A percentile compares a stretch with the other conserved stretches of the same genome.
Evolutionary conservation across 2,888 invertebrate genomes (phyloP).

Genomic region (Pediacus dermestoides): DNA sequence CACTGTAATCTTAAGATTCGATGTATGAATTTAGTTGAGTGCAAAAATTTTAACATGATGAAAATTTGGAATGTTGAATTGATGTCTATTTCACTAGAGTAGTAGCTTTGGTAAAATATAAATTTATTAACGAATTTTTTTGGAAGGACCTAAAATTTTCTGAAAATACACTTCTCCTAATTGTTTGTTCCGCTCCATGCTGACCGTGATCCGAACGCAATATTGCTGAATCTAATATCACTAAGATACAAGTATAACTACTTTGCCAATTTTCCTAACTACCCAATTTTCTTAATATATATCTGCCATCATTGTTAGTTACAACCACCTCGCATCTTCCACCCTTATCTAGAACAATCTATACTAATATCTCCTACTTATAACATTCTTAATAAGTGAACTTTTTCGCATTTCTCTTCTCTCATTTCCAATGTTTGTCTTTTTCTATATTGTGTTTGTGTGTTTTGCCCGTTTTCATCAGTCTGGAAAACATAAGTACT

Average conservation of each 20-base stretch:
- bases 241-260: conserved; percentile 44
- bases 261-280: conserved; percentile 47
- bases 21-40: no score
- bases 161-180: no score
- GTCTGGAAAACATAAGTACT: conserved; percentile 37
- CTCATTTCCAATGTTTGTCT: conserved; percentile 3
- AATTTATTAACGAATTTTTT: no score
- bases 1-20: no score
- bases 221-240: conserved; percentile 44
- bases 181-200: conserved; percentile 29
- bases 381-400: conserved; percentile 48
- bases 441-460: neutral
- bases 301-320: conserved; percentile 30
- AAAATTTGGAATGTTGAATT: no score
- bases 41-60: no score
- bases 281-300: conserved; percentile 47
- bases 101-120: no score
- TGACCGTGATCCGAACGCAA: conserved; percentile 30
- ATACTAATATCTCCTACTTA: conserved; percentile 43
- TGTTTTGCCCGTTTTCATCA: conserved; percentile 28
- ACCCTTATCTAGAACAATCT: conserved; percentile 28
- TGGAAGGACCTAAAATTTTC: no score
- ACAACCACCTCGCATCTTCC: conserved; percentile 17
- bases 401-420: conserved; percentile 45
- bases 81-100: no score